A percentile compares a stretch with the other conserved stretches of the same genome.
Evolutionary conservation across 2,888 invertebrate genomes (phyloP).

Genomic region (Xanthia togata): DNA sequence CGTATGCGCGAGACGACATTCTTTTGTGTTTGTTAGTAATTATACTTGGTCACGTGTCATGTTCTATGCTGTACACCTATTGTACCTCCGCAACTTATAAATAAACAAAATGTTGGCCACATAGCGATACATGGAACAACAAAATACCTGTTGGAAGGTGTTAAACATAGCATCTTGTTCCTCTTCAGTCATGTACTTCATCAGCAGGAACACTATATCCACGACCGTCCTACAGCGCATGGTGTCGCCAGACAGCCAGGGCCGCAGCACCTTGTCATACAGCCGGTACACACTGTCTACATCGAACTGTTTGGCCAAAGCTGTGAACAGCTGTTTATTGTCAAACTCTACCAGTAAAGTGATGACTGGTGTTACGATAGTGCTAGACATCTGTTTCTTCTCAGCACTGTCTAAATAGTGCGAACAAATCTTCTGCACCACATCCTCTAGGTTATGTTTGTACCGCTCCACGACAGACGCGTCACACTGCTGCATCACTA

Average conservation of each 20-base stretch:
- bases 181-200: constrained; percentile 88
- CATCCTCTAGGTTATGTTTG: constrained; percentile 82
- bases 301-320: constrained; percentile 80
- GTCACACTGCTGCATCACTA: constrained; percentile 59
- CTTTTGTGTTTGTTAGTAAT: no score
- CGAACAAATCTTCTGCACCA: constrained; percentile 85
- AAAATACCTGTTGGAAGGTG: constrained; percentile 89
- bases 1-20: no score
- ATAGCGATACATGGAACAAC: no score
- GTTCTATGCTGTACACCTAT: no score
- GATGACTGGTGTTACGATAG: constrained; percentile 88
- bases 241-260: constrained; percentile 88
- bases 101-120: no score
- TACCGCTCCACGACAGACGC: constrained; percentile 76
- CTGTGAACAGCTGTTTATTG: constrained; percentile 87
- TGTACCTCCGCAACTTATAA: no score
- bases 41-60: no score
- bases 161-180: constrained; percentile 90
- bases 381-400: constrained; percentile 78
- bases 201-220: constrained; percentile 91
- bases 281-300: constrained; percentile 71
- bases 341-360: constrained; percentile 91
- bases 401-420: constrained; percentile 90
- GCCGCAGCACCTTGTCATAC: constrained; percentile 80
- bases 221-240: constrained; percentile 90